Percentiles rank a stretch among this genome's conserved stretches.
Evolutionary conservation across 2,888 invertebrate genomes (phyloP).

Genomic region (Morpho achilles): DNA sequence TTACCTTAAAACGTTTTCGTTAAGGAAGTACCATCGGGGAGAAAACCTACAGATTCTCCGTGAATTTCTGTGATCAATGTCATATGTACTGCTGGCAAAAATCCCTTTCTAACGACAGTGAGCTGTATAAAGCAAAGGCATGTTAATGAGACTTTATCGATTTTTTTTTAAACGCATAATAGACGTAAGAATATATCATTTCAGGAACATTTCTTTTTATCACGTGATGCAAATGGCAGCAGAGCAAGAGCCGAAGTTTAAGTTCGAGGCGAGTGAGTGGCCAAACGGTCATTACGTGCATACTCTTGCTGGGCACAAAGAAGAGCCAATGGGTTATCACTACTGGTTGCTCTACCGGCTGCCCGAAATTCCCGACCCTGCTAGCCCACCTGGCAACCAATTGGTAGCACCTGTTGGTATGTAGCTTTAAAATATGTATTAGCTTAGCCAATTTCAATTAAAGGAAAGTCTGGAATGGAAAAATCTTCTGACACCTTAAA

Average conservation of each 20-base stretch:
- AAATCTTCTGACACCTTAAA: background rate
- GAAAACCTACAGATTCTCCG: too few relatives aligned
- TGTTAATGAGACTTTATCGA: too few relatives aligned
- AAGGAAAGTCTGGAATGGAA: background rate
- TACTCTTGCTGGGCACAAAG: constrained; percentile 88
- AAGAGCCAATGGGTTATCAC: constrained; percentile 91
- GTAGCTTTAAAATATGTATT: constrained; percentile 30
- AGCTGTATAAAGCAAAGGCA: too few relatives aligned
- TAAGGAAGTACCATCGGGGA: too few relatives aligned
- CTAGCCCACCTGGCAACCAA: constrained; percentile 91
- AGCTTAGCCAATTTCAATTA: background rate
- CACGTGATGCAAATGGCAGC: constrained; percentile 92
- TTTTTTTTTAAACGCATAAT: too few relatives aligned
- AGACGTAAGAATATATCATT: constrained; percentile 26
- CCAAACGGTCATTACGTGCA: constrained; percentile 96
- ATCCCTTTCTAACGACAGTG: too few relatives aligned
- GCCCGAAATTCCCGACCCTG: constrained; percentile 88
- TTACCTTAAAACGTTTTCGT: too few relatives aligned
- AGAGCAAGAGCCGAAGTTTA: constrained; percentile 85
- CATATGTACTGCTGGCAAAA: too few relatives aligned
- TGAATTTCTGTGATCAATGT: too few relatives aligned
- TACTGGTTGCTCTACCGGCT: constrained; percentile 94
- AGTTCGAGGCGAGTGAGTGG: constrained; percentile 92
- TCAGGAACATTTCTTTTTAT: constrained; percentile 82
- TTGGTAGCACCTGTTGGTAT: constrained; percentile 92